Conservation (phyloP, 2,797 vertebrate genomes). For the Adelosebastes latens region DNA sequence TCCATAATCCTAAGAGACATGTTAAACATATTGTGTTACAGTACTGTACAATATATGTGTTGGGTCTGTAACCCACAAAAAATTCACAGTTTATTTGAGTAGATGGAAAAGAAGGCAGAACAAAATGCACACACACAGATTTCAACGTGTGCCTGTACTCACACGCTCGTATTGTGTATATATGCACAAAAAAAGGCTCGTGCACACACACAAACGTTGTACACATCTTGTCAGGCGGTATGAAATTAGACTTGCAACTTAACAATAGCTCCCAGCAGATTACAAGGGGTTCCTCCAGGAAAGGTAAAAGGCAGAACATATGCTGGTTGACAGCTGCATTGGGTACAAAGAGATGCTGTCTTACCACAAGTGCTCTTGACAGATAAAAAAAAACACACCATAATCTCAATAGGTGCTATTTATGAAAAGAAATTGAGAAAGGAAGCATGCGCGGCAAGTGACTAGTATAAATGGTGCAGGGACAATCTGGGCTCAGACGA, state of each 20-base stretch:
- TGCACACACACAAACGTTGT: background rate
- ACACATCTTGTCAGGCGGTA: constrained; percentile 51
- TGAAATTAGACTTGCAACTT: constrained; percentile 66
- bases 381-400: constrained; percentile 54
- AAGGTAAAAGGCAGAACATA: constrained; percentile 67
- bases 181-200: background rate
- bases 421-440: constrained; percentile 27
- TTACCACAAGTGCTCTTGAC: constrained; percentile 63
- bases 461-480: constrained; percentile 58
- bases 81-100: background rate
- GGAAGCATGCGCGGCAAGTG: constrained; percentile 42
- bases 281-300: constrained; percentile 57
- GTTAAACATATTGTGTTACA: background rate
- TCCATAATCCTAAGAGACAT: background rate
- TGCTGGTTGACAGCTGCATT: constrained; percentile 73
- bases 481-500: constrained; percentile 60
- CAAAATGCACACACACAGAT: background rate
- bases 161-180: background rate
- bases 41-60: background rate
- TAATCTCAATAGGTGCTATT: constrained; percentile 71
- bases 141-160: background rate
- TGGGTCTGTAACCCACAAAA: background rate
- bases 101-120: background rate
- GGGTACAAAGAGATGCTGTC: constrained; percentile 59
- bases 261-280: constrained; percentile 72